A percentile compares a stretch with the other conserved stretches of the same genome.
Conservation (phyloP, 2,113 vertebrate genomes). For the Podilymbus podiceps region DNA sequence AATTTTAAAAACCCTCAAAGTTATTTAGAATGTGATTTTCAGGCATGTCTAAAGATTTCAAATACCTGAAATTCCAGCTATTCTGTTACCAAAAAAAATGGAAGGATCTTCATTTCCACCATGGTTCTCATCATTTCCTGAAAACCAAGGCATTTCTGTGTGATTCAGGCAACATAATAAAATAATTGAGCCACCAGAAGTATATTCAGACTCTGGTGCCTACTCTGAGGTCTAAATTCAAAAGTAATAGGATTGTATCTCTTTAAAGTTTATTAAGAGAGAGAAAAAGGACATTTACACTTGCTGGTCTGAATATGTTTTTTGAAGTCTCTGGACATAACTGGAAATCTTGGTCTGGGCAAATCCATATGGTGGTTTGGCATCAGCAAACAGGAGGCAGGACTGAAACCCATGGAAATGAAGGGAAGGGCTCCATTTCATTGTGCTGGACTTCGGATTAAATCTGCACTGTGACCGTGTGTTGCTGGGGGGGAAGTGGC, state of each 20-base stretch:
- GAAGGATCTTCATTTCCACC: not conserved
- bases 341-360: not conserved
- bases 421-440: not conserved
- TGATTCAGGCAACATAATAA: not conserved
- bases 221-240: not conserved
- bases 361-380: not conserved
- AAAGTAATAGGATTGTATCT: not conserved
- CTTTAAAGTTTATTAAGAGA: not conserved
- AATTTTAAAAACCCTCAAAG: not conserved
- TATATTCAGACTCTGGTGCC: not conserved
- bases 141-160: not conserved
- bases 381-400: not conserved
- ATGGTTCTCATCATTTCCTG: not conserved
- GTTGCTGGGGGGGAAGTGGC: not conserved
- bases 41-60: not conserved
- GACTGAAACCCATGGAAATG: accelerated
- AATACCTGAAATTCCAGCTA: not conserved
- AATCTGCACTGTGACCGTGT: too few relatives aligned
- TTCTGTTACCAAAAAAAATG: not conserved
- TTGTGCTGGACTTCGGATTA: not conserved
- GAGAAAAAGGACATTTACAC: not conserved
- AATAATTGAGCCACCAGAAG: not conserved
- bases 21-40: not conserved
- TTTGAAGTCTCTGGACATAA: not conserved
- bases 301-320: not conserved